These are phyloP conservation scores for Suncus etruscus DNA, from an alignment of 2,113 vertebrate genomes.

Conservation along the genomic window DNA sequence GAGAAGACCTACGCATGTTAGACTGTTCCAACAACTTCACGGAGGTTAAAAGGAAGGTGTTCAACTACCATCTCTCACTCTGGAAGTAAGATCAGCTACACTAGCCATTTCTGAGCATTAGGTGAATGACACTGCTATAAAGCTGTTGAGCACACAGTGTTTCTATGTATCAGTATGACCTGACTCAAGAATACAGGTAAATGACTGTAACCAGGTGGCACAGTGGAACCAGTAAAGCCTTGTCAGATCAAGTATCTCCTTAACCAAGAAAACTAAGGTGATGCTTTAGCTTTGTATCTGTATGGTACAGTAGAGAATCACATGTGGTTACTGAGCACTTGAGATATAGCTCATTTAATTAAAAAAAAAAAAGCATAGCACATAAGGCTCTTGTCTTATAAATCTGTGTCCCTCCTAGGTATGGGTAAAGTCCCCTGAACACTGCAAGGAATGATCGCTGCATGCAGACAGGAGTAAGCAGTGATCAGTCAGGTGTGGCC, in stretches of 20 bases:
- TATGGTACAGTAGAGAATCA: neutral
- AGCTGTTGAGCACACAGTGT: neutral
- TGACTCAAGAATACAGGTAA: neutral
- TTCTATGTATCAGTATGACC: neutral
- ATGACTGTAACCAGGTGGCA: neutral
- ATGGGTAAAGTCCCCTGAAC: too few species aligned
- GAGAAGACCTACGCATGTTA: neutral
- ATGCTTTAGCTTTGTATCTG: neutral
- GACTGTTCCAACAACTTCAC: constrained; percentile 45
- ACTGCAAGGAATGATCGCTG: too few species aligned
- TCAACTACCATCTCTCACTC: constrained; percentile 47
- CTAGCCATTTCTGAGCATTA: neutral
- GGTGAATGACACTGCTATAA: too few species aligned
- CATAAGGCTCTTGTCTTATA: too few species aligned
- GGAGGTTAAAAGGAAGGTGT: neutral
- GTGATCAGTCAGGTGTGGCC: neutral
- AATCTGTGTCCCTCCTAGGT: too few species aligned
- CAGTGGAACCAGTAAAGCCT: neutral
- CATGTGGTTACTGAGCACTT: neutral
- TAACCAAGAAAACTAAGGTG: neutral
- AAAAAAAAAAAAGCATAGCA: neutral
- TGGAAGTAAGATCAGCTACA: neutral
- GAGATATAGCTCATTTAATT: neutral
- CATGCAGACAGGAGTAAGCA: neutral
- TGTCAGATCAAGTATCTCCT: neutral